Evolutionary conservation across 1,140 invertebrate species (phyloP), one percentile per base, ranked within the genome.

Genomic region (Belonocnema kinseyi): DNA sequence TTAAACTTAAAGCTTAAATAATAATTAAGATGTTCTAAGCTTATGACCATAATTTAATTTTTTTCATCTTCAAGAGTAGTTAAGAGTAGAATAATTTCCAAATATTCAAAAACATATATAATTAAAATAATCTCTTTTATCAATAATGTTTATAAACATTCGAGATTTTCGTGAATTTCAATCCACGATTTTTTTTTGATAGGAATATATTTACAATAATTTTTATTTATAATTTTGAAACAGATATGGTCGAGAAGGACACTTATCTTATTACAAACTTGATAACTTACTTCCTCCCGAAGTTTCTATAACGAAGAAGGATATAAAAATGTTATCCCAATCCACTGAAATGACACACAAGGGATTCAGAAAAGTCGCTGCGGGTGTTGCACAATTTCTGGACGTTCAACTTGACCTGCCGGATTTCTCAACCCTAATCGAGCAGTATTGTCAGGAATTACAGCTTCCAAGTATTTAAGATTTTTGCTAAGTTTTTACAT

Each of bases 211-310:
- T 46, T 46, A 11, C 8, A 46, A 46, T 46, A 46, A 46, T 46
- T 46, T 11, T 46, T 11, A 11, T 0, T 66, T 33, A 14, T 40
- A 16, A 40, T 66, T 66, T 33, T 26, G 7, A 8, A 66, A 66
- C 56, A 92, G 90, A 53, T 91, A 92, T 81, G 91, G 92, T 11
- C 89, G 90, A 80, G 94, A 95, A 87, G 93, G 93, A 14, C 93
- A 93, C 83, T 82, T 95, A 26, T 93, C 93, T 58, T 93, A 90
- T 53, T 91, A 92, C 3, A 88, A 87, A 85, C 88, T 93, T 70
- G 87, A 92, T 21, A 90, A 92, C 79, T 92, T 94, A 70, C 87
- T 95, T 77, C 94, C 94, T 5, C 87, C 92, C 74, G 91, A 92
- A 82, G 84, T 93, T 58, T 80, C 14, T 76, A 83, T 86, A 33